These are phyloP conservation scores for Sebastes cheni DNA, from an alignment of 2,797 vertebrate genomes.

Conservation along the genomic window DNA sequence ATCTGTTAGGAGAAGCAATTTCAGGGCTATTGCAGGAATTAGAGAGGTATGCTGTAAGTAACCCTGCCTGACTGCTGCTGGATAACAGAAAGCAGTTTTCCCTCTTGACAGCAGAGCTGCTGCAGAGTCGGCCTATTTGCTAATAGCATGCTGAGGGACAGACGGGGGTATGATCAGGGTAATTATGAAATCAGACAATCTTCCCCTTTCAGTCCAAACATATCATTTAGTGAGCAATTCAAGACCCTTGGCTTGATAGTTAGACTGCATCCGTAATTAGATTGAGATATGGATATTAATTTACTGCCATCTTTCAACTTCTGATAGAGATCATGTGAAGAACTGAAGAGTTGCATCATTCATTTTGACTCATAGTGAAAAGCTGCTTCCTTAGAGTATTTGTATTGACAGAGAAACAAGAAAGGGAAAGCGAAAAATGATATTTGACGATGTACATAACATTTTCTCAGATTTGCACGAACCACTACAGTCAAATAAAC, in stretches of 20 bases:
- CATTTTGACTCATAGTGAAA: background rate
- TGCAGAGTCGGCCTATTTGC: slow-evolving; percentile 47
- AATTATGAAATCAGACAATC: slow-evolving; percentile 78
- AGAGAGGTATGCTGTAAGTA: slow-evolving; percentile 39
- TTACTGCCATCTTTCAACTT: slow-evolving; percentile 4
- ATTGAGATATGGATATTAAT: slow-evolving; percentile 31
- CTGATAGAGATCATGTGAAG: slow-evolving; percentile 1
- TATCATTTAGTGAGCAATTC: slow-evolving; percentile 69
- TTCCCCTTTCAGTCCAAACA: slow-evolving; percentile 74
- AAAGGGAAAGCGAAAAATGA: background rate
- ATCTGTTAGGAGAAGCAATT: slow-evolving; percentile 34
- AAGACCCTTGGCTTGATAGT: slow-evolving; percentile 47
- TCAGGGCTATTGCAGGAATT: slow-evolving; percentile 31
- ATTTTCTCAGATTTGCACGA: background rate
- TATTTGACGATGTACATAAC: background rate
- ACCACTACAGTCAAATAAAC: background rate
- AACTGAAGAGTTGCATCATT: background rate
- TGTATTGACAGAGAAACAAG: background rate
- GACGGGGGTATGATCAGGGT: slow-evolving; percentile 71
- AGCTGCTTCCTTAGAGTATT: background rate
- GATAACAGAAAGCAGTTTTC: slow-evolving; percentile 24
- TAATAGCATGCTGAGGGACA: slow-evolving; percentile 70
- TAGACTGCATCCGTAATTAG: slow-evolving; percentile 38
- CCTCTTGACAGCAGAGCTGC: slow-evolving; percentile 41
- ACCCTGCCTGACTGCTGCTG: slow-evolving; percentile 24